phyloP scores from a whole-genome alignment of 2,113 vertebrate genomes.

The Bos javanicus region DNA sequence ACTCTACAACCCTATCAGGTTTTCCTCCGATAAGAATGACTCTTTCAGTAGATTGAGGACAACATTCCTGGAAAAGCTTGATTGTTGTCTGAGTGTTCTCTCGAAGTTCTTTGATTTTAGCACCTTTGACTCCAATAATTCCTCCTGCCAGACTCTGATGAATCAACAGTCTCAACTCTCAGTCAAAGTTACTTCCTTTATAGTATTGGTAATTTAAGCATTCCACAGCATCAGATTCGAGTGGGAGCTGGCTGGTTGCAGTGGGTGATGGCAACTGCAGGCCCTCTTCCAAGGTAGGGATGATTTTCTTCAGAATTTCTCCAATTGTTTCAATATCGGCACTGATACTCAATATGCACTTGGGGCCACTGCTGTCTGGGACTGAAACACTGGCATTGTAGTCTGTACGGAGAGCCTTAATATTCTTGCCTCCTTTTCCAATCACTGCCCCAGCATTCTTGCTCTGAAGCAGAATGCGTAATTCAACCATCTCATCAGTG shows the following conservation, averaged over 20 bases:
- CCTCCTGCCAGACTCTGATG: not conserved
- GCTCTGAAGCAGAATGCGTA: not conserved
- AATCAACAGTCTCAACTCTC: not conserved
- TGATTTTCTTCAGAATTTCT: not conserved
- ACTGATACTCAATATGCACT: not conserved
- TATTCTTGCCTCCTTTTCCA: not conserved
- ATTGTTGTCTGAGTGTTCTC: not conserved
- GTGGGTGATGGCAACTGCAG: conserved; percentile 78
- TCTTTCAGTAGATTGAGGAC: not conserved
- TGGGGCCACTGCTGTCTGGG: conserved; percentile 99
- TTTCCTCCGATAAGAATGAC: not conserved
- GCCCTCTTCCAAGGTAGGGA: conserved; percentile 35
- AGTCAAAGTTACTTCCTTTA: not conserved
- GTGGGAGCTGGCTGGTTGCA: conserved; percentile 77
- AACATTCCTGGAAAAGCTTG: not conserved
- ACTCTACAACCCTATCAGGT: not conserved
- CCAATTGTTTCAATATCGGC: not conserved
- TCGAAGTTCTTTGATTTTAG: not conserved
- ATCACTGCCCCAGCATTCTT: not conserved
- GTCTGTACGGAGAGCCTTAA: not conserved
- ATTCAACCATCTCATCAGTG: not conserved
- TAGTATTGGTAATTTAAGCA: conserved; percentile 66
- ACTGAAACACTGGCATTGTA: conserved; percentile 99
- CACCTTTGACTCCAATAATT: not conserved
- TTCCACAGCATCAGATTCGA: conserved; percentile 78